Conservation (phyloP, 2,797 vertebrate species). For the Pachyuromys duprasi region DNA sequence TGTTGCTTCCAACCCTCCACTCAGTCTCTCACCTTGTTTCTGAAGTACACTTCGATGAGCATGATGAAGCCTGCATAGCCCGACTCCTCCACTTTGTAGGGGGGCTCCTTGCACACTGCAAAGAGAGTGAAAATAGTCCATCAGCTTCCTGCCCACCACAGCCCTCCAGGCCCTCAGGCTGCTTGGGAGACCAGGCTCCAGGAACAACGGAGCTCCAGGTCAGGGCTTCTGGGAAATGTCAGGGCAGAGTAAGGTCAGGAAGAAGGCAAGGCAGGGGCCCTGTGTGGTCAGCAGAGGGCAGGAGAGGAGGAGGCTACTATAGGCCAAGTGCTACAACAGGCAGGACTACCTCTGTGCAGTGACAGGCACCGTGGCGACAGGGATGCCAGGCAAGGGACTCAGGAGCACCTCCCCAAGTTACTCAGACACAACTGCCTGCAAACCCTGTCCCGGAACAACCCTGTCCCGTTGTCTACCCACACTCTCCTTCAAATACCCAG, state of each 20-base stretch:
- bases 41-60: slow-evolving; percentile 99
- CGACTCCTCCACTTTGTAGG: slow-evolving; percentile 99
- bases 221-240: background rate
- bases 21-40: slow-evolving; percentile 94
- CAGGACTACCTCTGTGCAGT: background rate
- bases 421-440: background rate
- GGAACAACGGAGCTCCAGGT: background rate
- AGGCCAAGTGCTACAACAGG: background rate
- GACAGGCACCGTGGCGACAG: background rate
- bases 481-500: background rate
- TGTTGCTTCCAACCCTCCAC: too few relatives aligned
- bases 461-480: background rate
- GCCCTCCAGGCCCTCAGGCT: background rate
- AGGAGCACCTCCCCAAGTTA: background rate
- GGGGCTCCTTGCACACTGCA: slow-evolving; percentile 98
- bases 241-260: background rate
- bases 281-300: background rate
- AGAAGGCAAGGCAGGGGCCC: background rate
- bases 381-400: background rate
- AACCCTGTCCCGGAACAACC: background rate
- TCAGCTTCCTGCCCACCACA: background rate
- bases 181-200: background rate
- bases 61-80: slow-evolving; percentile 99
- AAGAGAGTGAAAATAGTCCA: slow-evolving; percentile 75
- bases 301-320: background rate